Percentiles rank a stretch among this genome's conserved stretches.
phyloP scores from a whole-genome alignment of 2,888 invertebrate species.

The Caenorhabditis becei region DNA sequence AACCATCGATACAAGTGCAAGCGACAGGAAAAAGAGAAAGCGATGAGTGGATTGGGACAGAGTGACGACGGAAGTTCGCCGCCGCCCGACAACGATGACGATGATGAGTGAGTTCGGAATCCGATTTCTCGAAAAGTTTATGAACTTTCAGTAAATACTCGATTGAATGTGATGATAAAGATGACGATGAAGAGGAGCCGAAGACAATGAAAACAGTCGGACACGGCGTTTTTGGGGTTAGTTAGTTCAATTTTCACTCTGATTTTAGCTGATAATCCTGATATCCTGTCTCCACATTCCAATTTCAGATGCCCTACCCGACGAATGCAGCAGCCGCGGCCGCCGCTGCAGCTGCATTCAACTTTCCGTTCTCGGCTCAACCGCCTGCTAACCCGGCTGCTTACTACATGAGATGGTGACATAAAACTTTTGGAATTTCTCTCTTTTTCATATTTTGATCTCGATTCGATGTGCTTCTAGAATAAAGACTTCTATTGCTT shows the following conservation, averaged over 20 bases:
- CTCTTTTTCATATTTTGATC: not conserved
- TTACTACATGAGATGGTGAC: slow-evolving; percentile 53
- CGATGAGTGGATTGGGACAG: slow-evolving; percentile 67
- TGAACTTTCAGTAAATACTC: slow-evolving; percentile 53
- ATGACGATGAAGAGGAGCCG: slow-evolving; percentile 47
- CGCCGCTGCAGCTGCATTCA: slow-evolving; percentile 51
- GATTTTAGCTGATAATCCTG: not conserved
- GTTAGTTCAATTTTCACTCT: not conserved
- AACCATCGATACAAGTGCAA: slow-evolving; percentile 75
- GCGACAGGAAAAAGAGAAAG: slow-evolving; percentile 72
- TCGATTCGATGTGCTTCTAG: slow-evolving; percentile 5
- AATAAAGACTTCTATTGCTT: slow-evolving; percentile 34
- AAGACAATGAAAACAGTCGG: slow-evolving; percentile 10
- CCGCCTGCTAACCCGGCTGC: slow-evolving; percentile 36
- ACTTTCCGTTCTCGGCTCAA: slow-evolving; percentile 43
- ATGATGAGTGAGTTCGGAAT: slow-evolving; percentile 36
- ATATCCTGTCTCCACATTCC: not conserved
- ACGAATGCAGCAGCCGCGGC: slow-evolving; percentile 45
- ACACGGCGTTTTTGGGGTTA: slow-evolving; percentile 38
- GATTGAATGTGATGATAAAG: slow-evolving; percentile 54
- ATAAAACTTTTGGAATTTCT: too few relatives aligned
- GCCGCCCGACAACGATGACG: slow-evolving; percentile 55
- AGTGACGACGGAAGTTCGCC: slow-evolving; percentile 60
- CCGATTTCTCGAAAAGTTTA: too few relatives aligned
- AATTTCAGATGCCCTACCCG: slow-evolving; percentile 32